Evolutionary conservation across 1,140 invertebrate genomes (phyloP).

Genomic region (Scaptomyza graminum): DNA sequence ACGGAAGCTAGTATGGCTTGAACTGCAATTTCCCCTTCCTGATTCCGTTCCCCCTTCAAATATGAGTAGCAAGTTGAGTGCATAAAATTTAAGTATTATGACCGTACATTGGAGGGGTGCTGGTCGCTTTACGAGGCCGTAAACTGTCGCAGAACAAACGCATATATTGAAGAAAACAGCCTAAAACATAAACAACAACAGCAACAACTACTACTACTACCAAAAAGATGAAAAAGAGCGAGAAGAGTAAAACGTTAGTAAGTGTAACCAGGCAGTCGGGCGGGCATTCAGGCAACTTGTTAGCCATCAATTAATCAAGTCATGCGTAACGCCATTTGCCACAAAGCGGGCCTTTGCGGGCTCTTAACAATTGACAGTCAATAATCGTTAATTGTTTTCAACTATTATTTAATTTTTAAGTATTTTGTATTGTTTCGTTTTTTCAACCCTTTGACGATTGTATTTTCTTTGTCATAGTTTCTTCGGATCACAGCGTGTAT

Average conservation of each 20-base stretch:
- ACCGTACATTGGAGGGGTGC: constrained; percentile 45
- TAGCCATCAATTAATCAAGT: constrained; percentile 66
- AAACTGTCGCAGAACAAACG: constrained; percentile 63
- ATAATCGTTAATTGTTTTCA: constrained; percentile 76
- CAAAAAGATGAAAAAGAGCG: background rate
- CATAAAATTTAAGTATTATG: constrained; percentile 81
- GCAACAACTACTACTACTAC: background rate
- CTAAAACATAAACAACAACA: background rate
- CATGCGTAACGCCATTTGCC: constrained; percentile 75
- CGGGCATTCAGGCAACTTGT: constrained; percentile 9
- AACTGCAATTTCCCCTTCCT: background rate
- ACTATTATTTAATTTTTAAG: constrained; percentile 22
- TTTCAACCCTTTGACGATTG: constrained; percentile 62
- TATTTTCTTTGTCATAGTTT: constrained; percentile 56
- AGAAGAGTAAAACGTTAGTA: background rate
- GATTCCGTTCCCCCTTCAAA: no score
- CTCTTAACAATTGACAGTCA: constrained; percentile 62
- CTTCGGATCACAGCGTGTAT: constrained; percentile 60
- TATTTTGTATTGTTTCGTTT: constrained; percentile 9
- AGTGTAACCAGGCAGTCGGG: background rate
- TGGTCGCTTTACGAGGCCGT: constrained; percentile 61
- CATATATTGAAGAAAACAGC: constrained; percentile 33
- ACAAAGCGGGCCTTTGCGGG: constrained; percentile 57
- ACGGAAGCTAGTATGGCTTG: constrained; percentile 54
- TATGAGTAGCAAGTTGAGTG: constrained; percentile 43